Base-by-base conservation (phyloP, 30 jellyfish, hydroid and myxozoan genomes). In the Catostylus mosaicus region DNA sequence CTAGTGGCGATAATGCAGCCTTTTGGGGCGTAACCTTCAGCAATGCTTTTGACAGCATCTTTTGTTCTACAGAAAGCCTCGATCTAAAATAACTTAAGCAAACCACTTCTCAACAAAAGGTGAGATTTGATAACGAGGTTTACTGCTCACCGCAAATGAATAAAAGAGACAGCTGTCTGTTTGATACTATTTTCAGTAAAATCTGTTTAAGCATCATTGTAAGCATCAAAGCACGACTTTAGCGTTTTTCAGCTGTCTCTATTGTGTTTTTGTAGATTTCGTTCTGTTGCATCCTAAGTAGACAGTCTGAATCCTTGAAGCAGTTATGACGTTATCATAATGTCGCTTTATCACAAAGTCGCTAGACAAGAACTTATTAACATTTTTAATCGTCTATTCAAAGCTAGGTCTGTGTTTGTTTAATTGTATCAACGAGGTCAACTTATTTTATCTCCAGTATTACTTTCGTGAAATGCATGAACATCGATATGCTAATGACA, bases 171-270 rank as follows among this genome's bases (percentile, higher is more conserved):
- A 59, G 71, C 71, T 59, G 71, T 59, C 63, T 48, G 24, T 23
- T 12, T 59, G 71, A 27, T 37, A 59, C 71, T 59, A 59, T 59
- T 59, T 59, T 59, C 71, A 59, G 71, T 37, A 37, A 26, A 59
- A 59, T 59, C 71, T 59, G 38, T 59, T 59, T 59, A 27, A 23
- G 71, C 19, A 59, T 59, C 26, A 18, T 59, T 23, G 37, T 26
- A 1, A 23, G 19, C 7, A 59, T 22, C 38, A 59, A 59, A 4
- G 38, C 71, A 12, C 38, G 38, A 23, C 5, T 27, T 59, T 59
- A 4, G 24, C 20, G 37, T 2, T 20, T 59, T 27, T 59, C 71
- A 59, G 71, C 71, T 59, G 71, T 23, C 23, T 1, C 38, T 2
- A 59, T 59, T 59, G 71, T 59, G 4, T 6, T 59, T 3, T 19